Conservation (phyloP, 2,797 vertebrate genomes). For the Muscicapa comitata region DNA sequence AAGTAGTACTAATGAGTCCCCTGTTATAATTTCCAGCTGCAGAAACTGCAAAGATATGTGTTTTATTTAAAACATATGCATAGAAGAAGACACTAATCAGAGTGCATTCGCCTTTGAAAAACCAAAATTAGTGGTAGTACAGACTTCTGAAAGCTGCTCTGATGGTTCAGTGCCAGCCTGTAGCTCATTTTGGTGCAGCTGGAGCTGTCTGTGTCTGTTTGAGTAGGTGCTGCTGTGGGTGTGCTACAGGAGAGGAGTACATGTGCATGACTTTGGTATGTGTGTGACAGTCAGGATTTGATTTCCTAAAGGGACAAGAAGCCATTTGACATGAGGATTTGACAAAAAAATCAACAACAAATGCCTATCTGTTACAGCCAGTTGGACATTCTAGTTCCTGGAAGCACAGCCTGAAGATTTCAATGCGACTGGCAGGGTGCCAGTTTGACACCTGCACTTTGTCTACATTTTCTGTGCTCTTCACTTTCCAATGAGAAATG, state of each 20-base stretch:
- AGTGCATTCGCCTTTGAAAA: background rate
- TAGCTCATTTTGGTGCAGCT: background rate
- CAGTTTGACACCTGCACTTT: background rate
- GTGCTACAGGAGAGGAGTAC: background rate
- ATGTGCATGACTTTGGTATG: background rate
- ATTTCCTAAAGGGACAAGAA: background rate
- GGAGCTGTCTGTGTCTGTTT: background rate
- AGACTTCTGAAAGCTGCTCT: background rate
- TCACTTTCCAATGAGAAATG: background rate
- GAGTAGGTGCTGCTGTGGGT: background rate
- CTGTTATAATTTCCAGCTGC: background rate
- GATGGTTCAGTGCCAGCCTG: background rate
- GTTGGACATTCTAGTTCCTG: background rate
- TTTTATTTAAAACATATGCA: conserved; percentile 3
- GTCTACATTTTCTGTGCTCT: background rate
- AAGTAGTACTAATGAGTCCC: background rate
- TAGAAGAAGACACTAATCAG: background rate
- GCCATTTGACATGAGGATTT: background rate
- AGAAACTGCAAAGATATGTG: background rate
- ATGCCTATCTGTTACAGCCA: background rate
- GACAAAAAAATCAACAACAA: background rate
- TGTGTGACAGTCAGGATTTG: background rate
- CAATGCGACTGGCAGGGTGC: background rate
- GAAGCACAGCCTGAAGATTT: background rate
- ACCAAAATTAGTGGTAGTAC: background rate